Percentiles rank a stretch among this genome's conserved stretches.
Conservation (phyloP, 2,113 vertebrate species). For the Bolborhynchus lineola region DNA sequence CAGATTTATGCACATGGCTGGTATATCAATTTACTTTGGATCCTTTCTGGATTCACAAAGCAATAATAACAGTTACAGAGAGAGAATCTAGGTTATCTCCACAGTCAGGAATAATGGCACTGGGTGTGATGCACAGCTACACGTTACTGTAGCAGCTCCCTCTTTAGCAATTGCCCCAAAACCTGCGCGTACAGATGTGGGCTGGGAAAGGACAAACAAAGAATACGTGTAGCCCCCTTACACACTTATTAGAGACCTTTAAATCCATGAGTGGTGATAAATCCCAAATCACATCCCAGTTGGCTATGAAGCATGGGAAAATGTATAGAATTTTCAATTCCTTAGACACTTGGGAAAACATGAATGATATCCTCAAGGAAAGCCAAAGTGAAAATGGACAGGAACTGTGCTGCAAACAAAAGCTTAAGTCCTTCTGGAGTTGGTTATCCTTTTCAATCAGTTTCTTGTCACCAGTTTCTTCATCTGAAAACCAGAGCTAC, state of each 20-base stretch:
- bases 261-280: neutral
- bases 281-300: neutral
- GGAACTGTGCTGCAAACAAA: neutral
- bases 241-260: neutral
- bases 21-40: neutral
- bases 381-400: neutral
- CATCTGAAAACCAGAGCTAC: neutral
- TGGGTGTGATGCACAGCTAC: neutral
- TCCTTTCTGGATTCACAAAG: neutral
- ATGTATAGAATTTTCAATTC: neutral
- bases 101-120: neutral
- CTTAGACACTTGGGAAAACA: neutral
- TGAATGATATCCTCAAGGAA: neutral
- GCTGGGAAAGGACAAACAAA: neutral
- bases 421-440: neutral
- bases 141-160: neutral
- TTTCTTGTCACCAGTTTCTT: neutral
- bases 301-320: neutral
- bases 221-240: neutral
- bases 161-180: neutral
- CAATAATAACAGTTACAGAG: neutral
- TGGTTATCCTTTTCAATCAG: neutral
- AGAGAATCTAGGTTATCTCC: neutral
- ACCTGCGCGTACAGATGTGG: neutral
- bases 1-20: neutral